Evolutionary conservation across 2,113 vertebrate genomes (phyloP).

Genomic region (Apodemus sylvaticus): DNA sequence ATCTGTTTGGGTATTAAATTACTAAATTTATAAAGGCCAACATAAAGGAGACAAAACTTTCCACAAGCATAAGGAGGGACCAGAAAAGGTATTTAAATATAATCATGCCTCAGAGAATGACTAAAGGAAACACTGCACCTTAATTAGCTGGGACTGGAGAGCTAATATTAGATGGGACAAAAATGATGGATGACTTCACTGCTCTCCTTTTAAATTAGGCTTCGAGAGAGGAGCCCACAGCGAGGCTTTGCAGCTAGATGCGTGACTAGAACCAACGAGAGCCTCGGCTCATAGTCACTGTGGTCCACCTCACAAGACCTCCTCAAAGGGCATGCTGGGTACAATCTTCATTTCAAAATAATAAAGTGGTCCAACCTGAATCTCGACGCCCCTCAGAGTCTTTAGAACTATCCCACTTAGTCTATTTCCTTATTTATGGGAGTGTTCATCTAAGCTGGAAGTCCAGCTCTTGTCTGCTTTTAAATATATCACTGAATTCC

Average conservation of each 20-base stretch:
- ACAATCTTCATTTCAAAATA: constrained; percentile 1
- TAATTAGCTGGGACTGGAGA: constrained; percentile 58
- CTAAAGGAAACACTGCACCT: constrained; percentile 69
- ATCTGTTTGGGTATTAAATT: neutral
- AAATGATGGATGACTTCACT: constrained; percentile 63
- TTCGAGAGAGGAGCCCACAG: constrained; percentile 13
- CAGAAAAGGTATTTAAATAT: constrained; percentile 64
- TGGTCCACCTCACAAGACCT: too few species aligned
- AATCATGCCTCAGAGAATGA: constrained; percentile 56
- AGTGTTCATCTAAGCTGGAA: neutral
- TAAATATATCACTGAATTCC: constrained; percentile 7
- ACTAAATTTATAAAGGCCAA: neutral
- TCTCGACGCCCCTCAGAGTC: neutral
- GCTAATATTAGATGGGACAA: constrained; percentile 72
- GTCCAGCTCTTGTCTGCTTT: neutral
- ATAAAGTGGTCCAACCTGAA: neutral
- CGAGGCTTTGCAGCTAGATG: neutral
- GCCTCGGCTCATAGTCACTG: neutral
- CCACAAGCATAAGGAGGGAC: constrained; percentile 34
- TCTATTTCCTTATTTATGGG: neutral
- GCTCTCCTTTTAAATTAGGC: constrained; percentile 22
- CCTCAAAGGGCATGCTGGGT: neutral
- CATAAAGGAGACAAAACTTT: constrained; percentile 35
- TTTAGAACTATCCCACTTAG: neutral
- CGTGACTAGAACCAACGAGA: neutral